A percentile compares a stretch with the other conserved stretches of the same genome.
These are phyloP conservation scores for Menidia beryllina DNA, from an alignment of 2,113 vertebrate species.

Conservation along the genomic window DNA sequence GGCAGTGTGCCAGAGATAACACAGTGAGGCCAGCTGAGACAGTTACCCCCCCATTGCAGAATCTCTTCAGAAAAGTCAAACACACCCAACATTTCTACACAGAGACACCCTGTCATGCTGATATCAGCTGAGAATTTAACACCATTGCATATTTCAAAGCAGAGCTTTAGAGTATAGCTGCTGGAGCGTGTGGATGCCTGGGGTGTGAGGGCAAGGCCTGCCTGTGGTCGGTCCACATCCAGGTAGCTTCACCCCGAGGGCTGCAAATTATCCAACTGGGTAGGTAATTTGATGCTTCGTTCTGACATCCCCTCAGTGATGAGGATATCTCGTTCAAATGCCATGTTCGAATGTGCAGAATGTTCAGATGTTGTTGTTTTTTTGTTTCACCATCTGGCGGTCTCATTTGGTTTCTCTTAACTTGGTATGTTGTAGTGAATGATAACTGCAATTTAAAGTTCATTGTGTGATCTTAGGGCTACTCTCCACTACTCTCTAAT, in stretches of 20 bases:
- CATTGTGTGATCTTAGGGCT: too few relatives aligned
- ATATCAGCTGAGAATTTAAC: constrained; percentile 57
- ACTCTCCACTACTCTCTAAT: too few relatives aligned
- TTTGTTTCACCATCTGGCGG: too few relatives aligned
- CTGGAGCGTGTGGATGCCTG: constrained; percentile 22
- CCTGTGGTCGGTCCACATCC: constrained; percentile 6
- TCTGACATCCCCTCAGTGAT: constrained; percentile 21
- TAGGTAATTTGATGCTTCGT: constrained; percentile 17
- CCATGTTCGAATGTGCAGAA: too few relatives aligned
- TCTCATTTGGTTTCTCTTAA: too few relatives aligned
- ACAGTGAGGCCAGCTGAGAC: constrained; percentile 58
- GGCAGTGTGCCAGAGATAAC: constrained; percentile 72
- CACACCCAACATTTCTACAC: constrained; percentile 51
- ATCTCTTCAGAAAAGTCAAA: constrained; percentile 68
- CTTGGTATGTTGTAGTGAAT: too few relatives aligned
- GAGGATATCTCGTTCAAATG: too few relatives aligned
- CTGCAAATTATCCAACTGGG: constrained; percentile 26
- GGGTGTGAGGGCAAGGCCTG: constrained; percentile 20
- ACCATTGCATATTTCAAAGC: constrained; percentile 54
- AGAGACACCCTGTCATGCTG: constrained; percentile 45
- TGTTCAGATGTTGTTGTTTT: too few relatives aligned
- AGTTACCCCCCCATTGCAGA: constrained; percentile 54
- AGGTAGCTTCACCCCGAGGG: constrained; percentile 25
- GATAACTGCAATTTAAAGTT: too few relatives aligned
- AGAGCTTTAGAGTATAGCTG: constrained; percentile 49